These are phyloP conservation scores for Progne subis DNA, from an alignment of 2,113 vertebrate genomes.

Conservation along the genomic window DNA sequence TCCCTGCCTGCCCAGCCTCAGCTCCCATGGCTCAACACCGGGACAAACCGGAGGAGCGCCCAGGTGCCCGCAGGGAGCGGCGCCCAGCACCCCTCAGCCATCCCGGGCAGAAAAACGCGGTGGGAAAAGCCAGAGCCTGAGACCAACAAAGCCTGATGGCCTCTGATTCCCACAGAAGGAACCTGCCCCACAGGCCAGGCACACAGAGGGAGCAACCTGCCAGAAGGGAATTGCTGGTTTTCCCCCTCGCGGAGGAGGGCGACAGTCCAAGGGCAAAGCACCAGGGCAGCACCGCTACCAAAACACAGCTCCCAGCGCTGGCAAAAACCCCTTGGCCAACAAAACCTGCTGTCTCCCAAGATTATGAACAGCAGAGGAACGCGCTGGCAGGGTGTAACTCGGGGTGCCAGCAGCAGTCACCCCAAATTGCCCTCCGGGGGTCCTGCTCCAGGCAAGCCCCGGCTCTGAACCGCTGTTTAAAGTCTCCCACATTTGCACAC, in stretches of 20 bases:
- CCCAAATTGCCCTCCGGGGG: background rate
- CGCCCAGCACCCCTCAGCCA: background rate
- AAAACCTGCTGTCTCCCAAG: rapidly evolving
- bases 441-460: background rate
- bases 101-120: background rate
- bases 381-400: background rate
- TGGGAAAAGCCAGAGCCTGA: background rate
- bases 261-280: background rate
- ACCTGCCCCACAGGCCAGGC: slow-evolving; percentile 29
- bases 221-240: background rate
- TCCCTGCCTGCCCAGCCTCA: background rate
- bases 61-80: background rate
- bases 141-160: background rate
- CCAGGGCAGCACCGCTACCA: background rate
- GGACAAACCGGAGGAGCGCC: background rate
- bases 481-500: slow-evolving; percentile 43
- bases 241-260: background rate
- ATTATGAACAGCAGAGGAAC: background rate
- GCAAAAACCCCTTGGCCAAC: rapidly evolving
- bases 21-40: background rate
- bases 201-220: background rate
- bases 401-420: background rate
- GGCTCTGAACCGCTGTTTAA: background rate
- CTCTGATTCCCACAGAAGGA: slow-evolving; percentile 3
- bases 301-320: background rate